Evolutionary conservation across 1,140 invertebrate species (phyloP).

Genomic region (Heterodera schachtii): DNA sequence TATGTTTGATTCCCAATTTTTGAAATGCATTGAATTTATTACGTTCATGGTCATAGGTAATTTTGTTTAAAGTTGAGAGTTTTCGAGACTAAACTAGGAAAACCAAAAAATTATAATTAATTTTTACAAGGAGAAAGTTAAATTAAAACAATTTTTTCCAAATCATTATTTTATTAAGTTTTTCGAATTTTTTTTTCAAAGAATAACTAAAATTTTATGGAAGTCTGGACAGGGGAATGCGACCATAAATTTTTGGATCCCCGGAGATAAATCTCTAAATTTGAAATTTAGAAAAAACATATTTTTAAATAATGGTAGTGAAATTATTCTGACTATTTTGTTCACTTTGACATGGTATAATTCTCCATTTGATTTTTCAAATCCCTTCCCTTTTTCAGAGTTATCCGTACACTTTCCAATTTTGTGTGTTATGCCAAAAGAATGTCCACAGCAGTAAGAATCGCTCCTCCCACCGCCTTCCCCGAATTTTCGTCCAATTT

Average conservation of each 20-base stretch:
- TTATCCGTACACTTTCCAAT: constrained; percentile 56
- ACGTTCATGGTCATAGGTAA: too few relatives aligned
- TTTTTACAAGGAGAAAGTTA: too few relatives aligned
- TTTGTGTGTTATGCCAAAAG: constrained; percentile 55
- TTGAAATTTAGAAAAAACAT: background rate
- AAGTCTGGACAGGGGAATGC: background rate
- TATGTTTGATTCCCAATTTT: too few relatives aligned
- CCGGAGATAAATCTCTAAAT: background rate
- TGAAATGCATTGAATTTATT: too few relatives aligned
- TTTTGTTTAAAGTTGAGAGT: too few relatives aligned
- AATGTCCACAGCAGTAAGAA: constrained; percentile 51
- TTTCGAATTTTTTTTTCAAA: background rate
- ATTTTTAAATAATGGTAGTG: background rate
- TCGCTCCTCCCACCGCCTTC: background rate
- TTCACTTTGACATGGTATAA: too few relatives aligned
- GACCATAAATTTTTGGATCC: constrained; percentile 7
- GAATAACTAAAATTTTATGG: background rate
- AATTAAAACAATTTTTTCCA: too few relatives aligned
- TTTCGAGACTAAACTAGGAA: too few relatives aligned
- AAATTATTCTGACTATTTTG: too few relatives aligned
- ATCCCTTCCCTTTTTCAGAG: constrained; percentile 41
- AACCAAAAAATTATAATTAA: too few relatives aligned
- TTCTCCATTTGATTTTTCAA: too few relatives aligned
- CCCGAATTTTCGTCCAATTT: constrained; percentile 3
- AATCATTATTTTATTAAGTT: too few relatives aligned